Base-by-base conservation (phyloP, 2,888 invertebrate genomes). In the Cerceris ruficornis region DNA sequence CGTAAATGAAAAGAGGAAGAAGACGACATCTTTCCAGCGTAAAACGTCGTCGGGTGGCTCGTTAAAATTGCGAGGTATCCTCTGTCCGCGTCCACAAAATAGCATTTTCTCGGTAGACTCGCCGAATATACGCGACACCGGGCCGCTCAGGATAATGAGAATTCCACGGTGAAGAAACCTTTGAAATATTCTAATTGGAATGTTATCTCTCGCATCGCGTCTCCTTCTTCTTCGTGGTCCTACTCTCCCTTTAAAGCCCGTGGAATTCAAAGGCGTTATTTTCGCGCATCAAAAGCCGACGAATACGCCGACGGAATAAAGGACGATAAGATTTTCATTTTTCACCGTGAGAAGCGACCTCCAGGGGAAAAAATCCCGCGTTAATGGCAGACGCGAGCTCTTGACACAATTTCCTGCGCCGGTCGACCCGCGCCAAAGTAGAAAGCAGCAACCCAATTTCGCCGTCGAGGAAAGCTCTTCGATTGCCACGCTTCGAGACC, bases 391-490 rank as follows among this genome's bases (percentile, higher is more conserved):
- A 49, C 52, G 55, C 52, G 52, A 61, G 58, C 39, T 39, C 62
- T 68, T 60, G 76, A 69, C 73, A 76, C 65, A 65, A 76, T 68
- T 73, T 76, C 9, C 14, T 59, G 43, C 50, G 13, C 54, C 49
- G 49, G 13, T 9, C 42, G 46, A 58, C 50, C 9, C 8, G 39
- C 11, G 55, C 65, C 64, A 52, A 66, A 74, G 61, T 58, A 59
- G 70, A 69, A 83, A 78, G 74, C 73, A 69, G 69, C 83, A 78
- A 83, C 75, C 81, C 69, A 81, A 83, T 83, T 83, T 75, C 67
- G 54, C 13, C 28, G 17, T 52, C 43, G 58, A 69, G 60, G 55
- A 73, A 77, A 73, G 64, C 73, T 67, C 64, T 76, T 61, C 69
- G 65, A 83, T 68, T 50, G 76, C 68, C 72, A 69, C 58, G 66